Percentiles rank a stretch among this genome's conserved stretches.
phyloP scores from a whole-genome alignment of 2,797 vertebrate species.

The Setipinna tenuifilis region DNA sequence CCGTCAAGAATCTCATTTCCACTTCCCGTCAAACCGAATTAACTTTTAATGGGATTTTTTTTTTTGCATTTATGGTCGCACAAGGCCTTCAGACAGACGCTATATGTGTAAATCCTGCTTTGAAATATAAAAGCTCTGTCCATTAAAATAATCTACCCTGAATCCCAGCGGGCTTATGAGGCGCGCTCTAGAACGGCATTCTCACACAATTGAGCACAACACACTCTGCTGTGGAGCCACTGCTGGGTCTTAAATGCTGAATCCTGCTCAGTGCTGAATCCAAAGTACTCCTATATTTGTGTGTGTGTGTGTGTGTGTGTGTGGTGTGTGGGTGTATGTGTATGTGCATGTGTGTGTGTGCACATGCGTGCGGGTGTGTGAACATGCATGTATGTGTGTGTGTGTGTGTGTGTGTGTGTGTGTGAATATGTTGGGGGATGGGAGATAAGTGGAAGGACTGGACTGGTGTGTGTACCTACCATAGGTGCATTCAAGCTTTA shows the following conservation, averaged over 20 bases:
- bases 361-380: too few species aligned
- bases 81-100: background rate
- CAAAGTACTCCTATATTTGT: background rate
- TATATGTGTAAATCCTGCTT: background rate
- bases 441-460: background rate
- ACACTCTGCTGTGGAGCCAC: background rate
- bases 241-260: background rate
- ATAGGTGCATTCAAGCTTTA: background rate
- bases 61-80: background rate
- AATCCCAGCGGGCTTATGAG: background rate
- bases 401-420: background rate
- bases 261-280: background rate
- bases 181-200: background rate
- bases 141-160: background rate
- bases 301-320: too few species aligned
- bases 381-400: background rate
- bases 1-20: conserved; percentile 1
- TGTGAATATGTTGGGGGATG: background rate
- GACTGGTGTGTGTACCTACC: too few species aligned
- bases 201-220: background rate
- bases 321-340: too few species aligned
- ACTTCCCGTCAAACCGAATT: conserved; percentile 4
- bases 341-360: too few species aligned
- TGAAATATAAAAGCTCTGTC: conserved; percentile 4
- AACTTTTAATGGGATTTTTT: conserved; percentile 15